phyloP scores from a whole-genome alignment of 1,140 invertebrate species.

The Fopius arisanus region DNA sequence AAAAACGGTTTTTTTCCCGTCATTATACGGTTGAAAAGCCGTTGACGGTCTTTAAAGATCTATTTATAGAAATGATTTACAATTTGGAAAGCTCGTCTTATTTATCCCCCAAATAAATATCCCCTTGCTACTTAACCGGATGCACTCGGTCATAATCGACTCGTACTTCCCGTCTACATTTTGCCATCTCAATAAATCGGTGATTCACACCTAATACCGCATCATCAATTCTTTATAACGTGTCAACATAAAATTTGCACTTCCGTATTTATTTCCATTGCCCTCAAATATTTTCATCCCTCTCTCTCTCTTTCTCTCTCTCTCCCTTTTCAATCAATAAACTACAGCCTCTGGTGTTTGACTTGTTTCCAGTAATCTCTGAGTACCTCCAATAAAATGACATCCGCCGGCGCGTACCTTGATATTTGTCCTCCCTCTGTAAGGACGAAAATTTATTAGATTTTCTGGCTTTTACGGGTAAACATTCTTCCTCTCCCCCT shows the following conservation, averaged over 20 bases:
- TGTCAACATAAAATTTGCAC: background rate
- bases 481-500: constrained; percentile 42
- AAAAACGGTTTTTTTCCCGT: background rate
- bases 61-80: background rate
- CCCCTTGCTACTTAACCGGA: background rate
- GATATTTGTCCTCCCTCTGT: constrained; percentile 43
- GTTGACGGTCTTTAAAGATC: background rate
- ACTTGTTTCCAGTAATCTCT: constrained; percentile 17
- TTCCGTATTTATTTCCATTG: background rate
- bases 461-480: constrained; percentile 40
- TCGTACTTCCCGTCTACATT: constrained; percentile 21
- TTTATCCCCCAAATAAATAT: background rate
- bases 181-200: constrained; percentile 24
- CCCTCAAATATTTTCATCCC: background rate
- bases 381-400: background rate
- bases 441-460: constrained; percentile 43
- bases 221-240: background rate
- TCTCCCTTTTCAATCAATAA: background rate
- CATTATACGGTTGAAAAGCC: background rate
- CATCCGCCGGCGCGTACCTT: constrained; percentile 22
- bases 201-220: constrained; percentile 3
- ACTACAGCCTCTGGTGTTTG: background rate
- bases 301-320: background rate
- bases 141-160: constrained; percentile 21
- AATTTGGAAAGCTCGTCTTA: background rate